Evolutionary conservation across 2,797 vertebrate species (phyloP).

Genomic region (Distichodus sexfasciatus): DNA sequence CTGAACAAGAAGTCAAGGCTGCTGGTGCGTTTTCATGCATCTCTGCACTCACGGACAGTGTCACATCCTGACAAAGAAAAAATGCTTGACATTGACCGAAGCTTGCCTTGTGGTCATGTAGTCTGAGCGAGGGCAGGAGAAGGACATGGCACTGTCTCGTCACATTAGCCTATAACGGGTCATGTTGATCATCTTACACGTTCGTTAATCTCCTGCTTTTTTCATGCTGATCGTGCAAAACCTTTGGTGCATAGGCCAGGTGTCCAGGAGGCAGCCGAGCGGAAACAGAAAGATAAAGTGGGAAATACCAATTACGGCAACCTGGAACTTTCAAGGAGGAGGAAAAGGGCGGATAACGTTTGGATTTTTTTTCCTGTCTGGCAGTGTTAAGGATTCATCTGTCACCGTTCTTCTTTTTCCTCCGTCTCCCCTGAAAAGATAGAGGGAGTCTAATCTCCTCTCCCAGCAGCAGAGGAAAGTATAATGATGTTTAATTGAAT

Average conservation of each 20-base stretch:
- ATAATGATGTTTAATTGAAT: slow-evolving; percentile 42
- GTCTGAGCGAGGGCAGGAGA: slow-evolving; percentile 18
- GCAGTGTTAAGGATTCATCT: slow-evolving; percentile 26
- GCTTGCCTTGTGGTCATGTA: not conserved
- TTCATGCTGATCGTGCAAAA: slow-evolving; percentile 41
- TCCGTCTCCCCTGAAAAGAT: not conserved
- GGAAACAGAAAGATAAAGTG: slow-evolving; percentile 38
- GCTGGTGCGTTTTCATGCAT: not conserved
- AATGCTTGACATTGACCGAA: slow-evolving; percentile 4
- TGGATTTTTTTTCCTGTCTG: slow-evolving; percentile 32
- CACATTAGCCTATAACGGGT: slow-evolving; percentile 40
- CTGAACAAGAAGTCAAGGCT: not conserved
- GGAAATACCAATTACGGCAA: slow-evolving; percentile 47
- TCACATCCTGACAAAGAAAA: not conserved
- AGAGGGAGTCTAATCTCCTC: slow-evolving; percentile 17
- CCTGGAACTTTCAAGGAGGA: slow-evolving; percentile 36
- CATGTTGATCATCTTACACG: slow-evolving; percentile 39
- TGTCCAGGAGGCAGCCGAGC: slow-evolving; percentile 25
- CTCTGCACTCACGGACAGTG: not conserved
- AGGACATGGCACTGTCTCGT: slow-evolving; percentile 24
- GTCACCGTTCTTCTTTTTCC: slow-evolving; percentile 11
- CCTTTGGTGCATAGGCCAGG: slow-evolving; percentile 22
- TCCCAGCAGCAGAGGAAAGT: slow-evolving; percentile 23
- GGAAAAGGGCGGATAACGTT: slow-evolving; percentile 24
- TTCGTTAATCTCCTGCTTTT: slow-evolving; percentile 45